Conservation (phyloP, 2,113 vertebrate species). For the Cranoglanis bouderius region DNA sequence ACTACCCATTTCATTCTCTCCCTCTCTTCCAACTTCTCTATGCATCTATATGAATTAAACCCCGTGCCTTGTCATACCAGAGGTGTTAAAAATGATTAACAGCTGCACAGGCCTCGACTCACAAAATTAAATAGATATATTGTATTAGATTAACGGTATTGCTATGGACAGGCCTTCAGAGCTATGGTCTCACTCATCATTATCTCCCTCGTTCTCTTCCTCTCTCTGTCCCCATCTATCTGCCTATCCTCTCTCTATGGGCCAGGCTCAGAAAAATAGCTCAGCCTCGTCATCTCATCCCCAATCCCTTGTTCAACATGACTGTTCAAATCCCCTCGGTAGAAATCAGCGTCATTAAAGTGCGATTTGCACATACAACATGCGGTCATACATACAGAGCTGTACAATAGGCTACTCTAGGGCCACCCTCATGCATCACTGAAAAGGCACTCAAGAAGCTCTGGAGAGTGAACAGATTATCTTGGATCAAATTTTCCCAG, state of each 20-base stretch:
- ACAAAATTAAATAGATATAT: slow-evolving; percentile 71
- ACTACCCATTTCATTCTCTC: slow-evolving; percentile 11
- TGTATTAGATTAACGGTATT: slow-evolving; percentile 70
- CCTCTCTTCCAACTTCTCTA: slow-evolving; percentile 15
- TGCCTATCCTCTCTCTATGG: background rate
- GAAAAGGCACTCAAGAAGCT: slow-evolving; percentile 10
- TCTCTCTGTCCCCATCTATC: background rate
- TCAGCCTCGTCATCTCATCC: slow-evolving; percentile 27
- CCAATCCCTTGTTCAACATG: background rate
- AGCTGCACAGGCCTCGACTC: slow-evolving; percentile 58
- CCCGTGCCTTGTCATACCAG: slow-evolving; percentile 53
- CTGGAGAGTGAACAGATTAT: slow-evolving; percentile 12
- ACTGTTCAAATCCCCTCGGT: background rate
- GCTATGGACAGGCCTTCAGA: slow-evolving; percentile 65
- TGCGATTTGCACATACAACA: slow-evolving; percentile 30
- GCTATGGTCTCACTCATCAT: slow-evolving; percentile 68
- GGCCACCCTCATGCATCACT: slow-evolving; percentile 13
- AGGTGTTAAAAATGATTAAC: slow-evolving; percentile 68
- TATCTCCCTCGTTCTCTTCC: slow-evolving; percentile 27
- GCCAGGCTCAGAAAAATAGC: slow-evolving; percentile 32
- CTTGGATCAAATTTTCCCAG: slow-evolving; percentile 16
- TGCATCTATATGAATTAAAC: slow-evolving; percentile 46
- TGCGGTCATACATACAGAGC: background rate
- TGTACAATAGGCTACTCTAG: background rate
- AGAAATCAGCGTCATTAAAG: slow-evolving; percentile 35